A percentile compares a stretch with the other conserved stretches of the same genome.
Conservation (phyloP, 92 coral and sea anemone genomes). For the Pocillopora meandrina region DNA sequence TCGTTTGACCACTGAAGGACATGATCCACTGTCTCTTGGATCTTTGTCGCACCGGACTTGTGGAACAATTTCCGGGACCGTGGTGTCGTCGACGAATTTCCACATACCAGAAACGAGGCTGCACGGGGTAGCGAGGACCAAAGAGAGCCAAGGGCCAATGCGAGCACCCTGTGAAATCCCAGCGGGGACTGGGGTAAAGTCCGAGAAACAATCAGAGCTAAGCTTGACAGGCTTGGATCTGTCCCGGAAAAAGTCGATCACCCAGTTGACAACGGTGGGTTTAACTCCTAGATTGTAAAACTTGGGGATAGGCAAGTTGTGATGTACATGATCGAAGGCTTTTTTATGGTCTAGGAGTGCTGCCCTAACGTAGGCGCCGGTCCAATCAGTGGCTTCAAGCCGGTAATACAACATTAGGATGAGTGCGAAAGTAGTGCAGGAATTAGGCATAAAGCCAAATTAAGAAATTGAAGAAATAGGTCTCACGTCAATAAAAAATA, state of each 20-base stretch:
- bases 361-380: conserved; percentile 45
- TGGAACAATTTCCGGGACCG: conserved; percentile 27
- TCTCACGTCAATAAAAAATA: conserved; percentile 10
- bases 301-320: neutral
- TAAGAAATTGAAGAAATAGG: conserved; percentile 32
- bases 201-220: neutral
- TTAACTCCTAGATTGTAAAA: neutral
- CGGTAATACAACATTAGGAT: conserved; percentile 34
- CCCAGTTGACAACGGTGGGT: conserved; percentile 3
- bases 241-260: neutral
- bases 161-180: conserved; percentile 8
- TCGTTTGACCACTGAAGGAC: conserved; percentile 18
- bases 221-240: neutral
- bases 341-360: neutral
- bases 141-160: neutral
- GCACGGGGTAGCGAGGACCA: neutral
- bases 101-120: neutral
- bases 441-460: conserved; percentile 54
- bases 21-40: conserved; percentile 13
- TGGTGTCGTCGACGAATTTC: neutral
- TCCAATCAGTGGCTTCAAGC: conserved; percentile 21
- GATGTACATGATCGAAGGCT: neutral
- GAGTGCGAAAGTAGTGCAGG: conserved; percentile 39
- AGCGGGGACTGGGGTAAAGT: neutral
- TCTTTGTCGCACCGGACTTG: conserved; percentile 25